Base-by-base conservation (phyloP, 2,888 invertebrate genomes). In the Nipponacmea schrenckii region DNA sequence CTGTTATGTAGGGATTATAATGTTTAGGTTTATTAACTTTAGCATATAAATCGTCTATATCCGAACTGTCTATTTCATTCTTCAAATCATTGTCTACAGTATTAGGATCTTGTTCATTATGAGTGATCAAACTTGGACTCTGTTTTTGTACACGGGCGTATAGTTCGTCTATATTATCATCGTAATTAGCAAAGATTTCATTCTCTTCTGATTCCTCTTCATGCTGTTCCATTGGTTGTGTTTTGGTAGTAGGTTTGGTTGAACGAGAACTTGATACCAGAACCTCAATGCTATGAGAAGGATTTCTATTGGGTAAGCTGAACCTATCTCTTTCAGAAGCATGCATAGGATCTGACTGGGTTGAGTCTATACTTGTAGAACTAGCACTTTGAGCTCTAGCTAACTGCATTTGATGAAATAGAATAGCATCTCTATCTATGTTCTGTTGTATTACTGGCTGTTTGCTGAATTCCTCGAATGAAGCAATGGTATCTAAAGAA, bases 231-330 rank as follows among this genome's bases (percentile, higher is more conserved):
- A 46, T 62, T 20, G 62, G 45, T 2, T 48, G 48, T 39, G 12
- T 44, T 10, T 67, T 26, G 31, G 12, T 44, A 12, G 10, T 20
- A 15, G n/a, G 4, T 26, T 15, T 44, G 14, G 44, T 20, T 1
- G 68, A 14, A 7, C 62, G 56, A 63, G 71, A 20, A 14, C 44
- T 64, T 64, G 84, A 81, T 31, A 85, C 77, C 10, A 85, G 75
- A 5, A 85, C 85, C 72, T 85, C 85, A 67, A 85, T 85, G 69
- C 85, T 85, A 64, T 82, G 83, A 46, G 84, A 84, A 1, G 84
- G 80, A n/a, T 82, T 74, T 26, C 79, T 77, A 10, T 68, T 72
- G 1, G 70, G 75, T 10, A 68, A 66, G 17, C 69, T 75, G 14
- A 69, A 67, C 4, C 80, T 73, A 50, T 84, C 81, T 68, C 77